Conservation (phyloP, 2,797 vertebrate species). For the Acomys russatus region DNA sequence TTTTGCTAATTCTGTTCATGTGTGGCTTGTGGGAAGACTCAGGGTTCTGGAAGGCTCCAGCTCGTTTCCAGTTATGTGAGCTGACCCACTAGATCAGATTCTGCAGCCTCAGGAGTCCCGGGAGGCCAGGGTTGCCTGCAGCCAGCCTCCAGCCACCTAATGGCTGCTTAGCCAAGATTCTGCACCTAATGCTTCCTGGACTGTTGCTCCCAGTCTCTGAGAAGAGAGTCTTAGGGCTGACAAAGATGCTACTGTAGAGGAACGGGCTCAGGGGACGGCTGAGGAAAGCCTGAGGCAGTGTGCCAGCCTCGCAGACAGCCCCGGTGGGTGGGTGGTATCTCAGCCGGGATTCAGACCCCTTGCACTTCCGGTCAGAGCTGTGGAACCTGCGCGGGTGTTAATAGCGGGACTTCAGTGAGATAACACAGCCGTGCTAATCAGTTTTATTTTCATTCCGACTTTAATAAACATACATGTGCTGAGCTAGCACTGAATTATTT, state of each 20-base stretch:
- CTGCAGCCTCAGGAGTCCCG: background rate
- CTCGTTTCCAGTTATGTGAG: background rate
- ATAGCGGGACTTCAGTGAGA: background rate
- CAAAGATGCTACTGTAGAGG: background rate
- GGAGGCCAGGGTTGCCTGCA: background rate
- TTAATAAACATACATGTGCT: constrained; percentile 62
- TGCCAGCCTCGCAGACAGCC: background rate
- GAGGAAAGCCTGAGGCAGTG: rapidly evolving
- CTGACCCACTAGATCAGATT: background rate
- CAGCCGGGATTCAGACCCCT: rapidly evolving
- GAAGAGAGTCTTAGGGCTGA: background rate
- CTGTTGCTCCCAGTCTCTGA: background rate
- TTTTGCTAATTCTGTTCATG: background rate
- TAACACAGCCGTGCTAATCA: background rate
- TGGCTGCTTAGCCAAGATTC: background rate
- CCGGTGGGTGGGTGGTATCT: background rate
- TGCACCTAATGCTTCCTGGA: background rate
- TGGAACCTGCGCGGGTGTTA: background rate
- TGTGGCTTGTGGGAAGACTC: background rate
- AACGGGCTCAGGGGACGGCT: background rate
- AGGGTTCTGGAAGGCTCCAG: background rate
- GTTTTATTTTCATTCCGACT: constrained; percentile 14
- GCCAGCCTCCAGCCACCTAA: rapidly evolving
- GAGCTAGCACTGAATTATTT: constrained; percentile 61
- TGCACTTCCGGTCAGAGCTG: background rate